Evolutionary conservation across 2,888 invertebrate species (phyloP).

Genomic region (Mylabris sibirica): DNA sequence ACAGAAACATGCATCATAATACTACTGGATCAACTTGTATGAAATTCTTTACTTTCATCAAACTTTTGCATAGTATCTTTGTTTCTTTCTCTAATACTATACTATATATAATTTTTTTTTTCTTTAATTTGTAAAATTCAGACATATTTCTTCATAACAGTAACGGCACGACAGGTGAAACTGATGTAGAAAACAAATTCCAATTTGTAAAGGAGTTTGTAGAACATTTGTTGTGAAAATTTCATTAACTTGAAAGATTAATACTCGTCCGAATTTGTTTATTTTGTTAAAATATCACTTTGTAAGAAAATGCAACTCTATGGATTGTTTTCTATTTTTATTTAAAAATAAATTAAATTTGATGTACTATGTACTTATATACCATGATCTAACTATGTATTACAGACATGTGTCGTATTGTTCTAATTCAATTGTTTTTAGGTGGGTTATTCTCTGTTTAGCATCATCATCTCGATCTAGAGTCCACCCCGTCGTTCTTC

Average conservation of each 20-base stretch:
- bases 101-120: not conserved
- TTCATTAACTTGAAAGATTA: slow-evolving; percentile 12
- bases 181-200: slow-evolving; percentile 12
- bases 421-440: slow-evolving; percentile 42
- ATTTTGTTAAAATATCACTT: not conserved
- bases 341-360: not conserved
- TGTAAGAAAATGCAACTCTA: not conserved
- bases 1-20: slow-evolving; percentile 53
- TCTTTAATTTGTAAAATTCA: slow-evolving; percentile 3
- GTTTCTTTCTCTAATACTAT: not conserved
- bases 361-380: no score
- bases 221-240: slow-evolving; percentile 12
- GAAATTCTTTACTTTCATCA: not conserved
- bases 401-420: slow-evolving; percentile 17
- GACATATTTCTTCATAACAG: slow-evolving; percentile 10
- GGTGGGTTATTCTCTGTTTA: slow-evolving; percentile 42
- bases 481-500: slow-evolving; percentile 46
- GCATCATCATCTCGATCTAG: slow-evolving; percentile 50
- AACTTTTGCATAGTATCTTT: not conserved
- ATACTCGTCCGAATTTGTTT: slow-evolving; percentile 10
- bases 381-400: no score
- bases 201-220: slow-evolving; percentile 12
- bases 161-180: slow-evolving; percentile 8
- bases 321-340: not conserved
- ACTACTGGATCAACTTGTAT: slow-evolving; percentile 29